A percentile compares a stretch with the other conserved stretches of the same genome.
Conservation (phyloP, 1,140 invertebrate species). For the Augochlora pura region DNA sequence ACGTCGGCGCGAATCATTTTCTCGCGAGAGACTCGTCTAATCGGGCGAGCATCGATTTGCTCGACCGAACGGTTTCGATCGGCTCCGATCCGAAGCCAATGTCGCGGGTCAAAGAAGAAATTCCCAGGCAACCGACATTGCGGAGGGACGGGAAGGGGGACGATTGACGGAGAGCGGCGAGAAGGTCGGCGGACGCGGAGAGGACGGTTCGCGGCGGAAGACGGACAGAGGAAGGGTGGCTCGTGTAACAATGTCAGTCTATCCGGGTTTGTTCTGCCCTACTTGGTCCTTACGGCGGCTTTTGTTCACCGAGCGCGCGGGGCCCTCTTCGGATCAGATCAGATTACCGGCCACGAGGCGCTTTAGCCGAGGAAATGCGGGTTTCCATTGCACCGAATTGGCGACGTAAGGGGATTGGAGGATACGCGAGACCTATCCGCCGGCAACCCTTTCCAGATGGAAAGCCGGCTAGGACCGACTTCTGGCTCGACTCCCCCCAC, state of each 20-base stretch:
- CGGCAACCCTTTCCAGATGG: constrained; percentile 17
- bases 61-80: no score
- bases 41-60: not conserved
- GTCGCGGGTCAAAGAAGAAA: constrained; percentile 32
- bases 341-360: constrained; percentile 65
- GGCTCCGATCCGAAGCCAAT: not conserved
- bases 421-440: not conserved
- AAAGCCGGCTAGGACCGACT: not conserved
- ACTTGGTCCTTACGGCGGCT: constrained; percentile 60
- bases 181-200: no score
- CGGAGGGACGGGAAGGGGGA: not conserved
- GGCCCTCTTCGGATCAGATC: constrained; percentile 60
- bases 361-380: constrained; percentile 60
- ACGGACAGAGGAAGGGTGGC: not conserved
- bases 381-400: constrained; percentile 68
- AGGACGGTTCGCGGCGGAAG: no score
- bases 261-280: constrained; percentile 68
- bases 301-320: constrained; percentile 54
- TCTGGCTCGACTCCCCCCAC: not conserved
- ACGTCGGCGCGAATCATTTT: not conserved
- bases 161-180: no score
- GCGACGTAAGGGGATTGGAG: constrained; percentile 50
- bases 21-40: not conserved
- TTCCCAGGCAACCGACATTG: not conserved
- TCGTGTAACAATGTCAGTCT: constrained; percentile 68